Percentiles rank a stretch among this genome's conserved stretches.
Evolutionary conservation across 2,113 vertebrate genomes (phyloP).

Genomic region (Syngnathus typhle): DNA sequence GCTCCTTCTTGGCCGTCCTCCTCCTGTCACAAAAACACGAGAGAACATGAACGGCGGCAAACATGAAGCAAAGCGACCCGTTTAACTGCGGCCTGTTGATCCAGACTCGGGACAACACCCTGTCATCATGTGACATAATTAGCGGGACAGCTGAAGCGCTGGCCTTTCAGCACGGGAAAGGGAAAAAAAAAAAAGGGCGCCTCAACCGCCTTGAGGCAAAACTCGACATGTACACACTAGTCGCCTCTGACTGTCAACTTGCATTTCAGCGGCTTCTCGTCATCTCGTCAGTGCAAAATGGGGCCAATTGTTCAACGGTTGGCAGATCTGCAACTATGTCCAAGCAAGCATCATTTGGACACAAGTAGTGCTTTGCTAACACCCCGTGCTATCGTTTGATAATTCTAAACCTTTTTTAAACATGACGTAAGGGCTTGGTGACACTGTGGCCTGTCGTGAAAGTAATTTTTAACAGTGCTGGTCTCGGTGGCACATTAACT

Average conservation of each 20-base stretch:
- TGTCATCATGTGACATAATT: slow-evolving; percentile 8
- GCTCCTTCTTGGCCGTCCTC: slow-evolving; percentile 59
- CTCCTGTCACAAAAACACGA: slow-evolving; percentile 51
- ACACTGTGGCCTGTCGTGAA: background rate
- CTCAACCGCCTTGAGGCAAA: background rate
- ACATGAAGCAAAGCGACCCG: slow-evolving; percentile 1
- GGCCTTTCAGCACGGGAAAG: background rate
- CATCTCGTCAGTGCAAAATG: too few species aligned
- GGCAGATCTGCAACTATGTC: background rate
- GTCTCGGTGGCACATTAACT: background rate
- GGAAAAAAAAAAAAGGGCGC: background rate
- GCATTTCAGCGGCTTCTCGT: background rate
- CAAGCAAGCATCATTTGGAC: background rate
- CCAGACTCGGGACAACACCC: slow-evolving; percentile 2
- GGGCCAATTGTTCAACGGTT: too few species aligned
- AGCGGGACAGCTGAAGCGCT: background rate
- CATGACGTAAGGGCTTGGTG: too few species aligned
- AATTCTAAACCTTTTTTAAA: background rate
- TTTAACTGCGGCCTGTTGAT: background rate
- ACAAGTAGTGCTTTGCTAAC: background rate
- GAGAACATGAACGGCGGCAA: slow-evolving; percentile 3
- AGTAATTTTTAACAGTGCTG: background rate
- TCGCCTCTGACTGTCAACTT: background rate
- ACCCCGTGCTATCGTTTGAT: background rate
- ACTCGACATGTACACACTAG: background rate